Percentiles rank a stretch among this genome's conserved stretches.
These are phyloP conservation scores for Palloptera scutellata DNA, from an alignment of 2,888 invertebrate genomes.

Conservation along the genomic window DNA sequence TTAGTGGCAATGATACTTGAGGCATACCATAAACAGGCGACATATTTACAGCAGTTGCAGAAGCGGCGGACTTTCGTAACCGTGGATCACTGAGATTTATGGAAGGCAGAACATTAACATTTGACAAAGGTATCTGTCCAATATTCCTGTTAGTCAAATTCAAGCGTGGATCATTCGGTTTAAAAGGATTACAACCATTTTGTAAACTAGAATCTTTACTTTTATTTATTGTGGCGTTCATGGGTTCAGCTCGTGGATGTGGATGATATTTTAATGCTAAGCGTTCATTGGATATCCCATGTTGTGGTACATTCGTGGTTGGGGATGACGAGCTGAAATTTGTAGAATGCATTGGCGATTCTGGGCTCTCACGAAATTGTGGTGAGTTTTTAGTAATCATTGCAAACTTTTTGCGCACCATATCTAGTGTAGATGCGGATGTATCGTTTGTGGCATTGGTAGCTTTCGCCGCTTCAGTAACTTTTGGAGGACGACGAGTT, in stretches of 20 bases:
- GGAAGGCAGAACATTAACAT: conserved; percentile 43
- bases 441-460: background rate
- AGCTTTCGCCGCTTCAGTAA: background rate
- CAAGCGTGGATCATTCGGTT: conserved; percentile 35
- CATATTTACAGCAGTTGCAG: background rate
- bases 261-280: conserved; percentile 65
- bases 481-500: conserved; percentile 28
- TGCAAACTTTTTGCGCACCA: conserved; percentile 48
- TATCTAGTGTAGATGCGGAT: conserved; percentile 39
- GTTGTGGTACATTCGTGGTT: background rate
- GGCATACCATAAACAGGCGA: conserved; percentile 23
- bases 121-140: conserved; percentile 8
- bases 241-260: conserved; percentile 55
- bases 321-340: background rate
- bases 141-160: conserved; percentile 19
- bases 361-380: conserved; percentile 25
- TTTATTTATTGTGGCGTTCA: conserved; percentile 20
- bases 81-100: conserved; percentile 45
- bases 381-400: conserved; percentile 41
- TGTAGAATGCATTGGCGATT: conserved; percentile 13
- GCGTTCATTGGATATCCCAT: conserved; percentile 34
- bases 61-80: conserved; percentile 35
- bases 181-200: background rate
- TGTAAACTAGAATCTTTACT: conserved; percentile 13
- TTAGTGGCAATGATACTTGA: conserved; percentile 25